Evolutionary conservation across 2,888 invertebrate genomes (phyloP).

Genomic region (Toxonevra muliebris): DNA sequence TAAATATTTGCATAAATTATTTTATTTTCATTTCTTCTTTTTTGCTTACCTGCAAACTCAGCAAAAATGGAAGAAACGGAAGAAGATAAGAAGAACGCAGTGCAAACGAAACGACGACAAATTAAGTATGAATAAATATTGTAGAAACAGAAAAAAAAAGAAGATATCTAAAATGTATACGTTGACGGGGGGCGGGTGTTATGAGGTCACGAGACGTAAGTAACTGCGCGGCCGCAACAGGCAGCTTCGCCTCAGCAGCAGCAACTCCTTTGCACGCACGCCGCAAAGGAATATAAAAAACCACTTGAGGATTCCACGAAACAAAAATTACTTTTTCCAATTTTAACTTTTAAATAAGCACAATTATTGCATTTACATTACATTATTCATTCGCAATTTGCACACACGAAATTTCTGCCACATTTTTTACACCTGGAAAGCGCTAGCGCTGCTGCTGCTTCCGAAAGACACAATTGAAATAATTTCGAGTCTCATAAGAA

Average conservation of each 20-base stretch:
- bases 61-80: slow-evolving; percentile 16
- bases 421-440: too few species aligned
- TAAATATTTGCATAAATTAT: slow-evolving; percentile 26
- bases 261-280: slow-evolving; percentile 15
- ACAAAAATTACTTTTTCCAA: background rate
- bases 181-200: slow-evolving; percentile 19
- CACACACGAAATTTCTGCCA: too few species aligned
- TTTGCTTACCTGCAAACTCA: slow-evolving; percentile 24
- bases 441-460: too few species aligned
- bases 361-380: too few species aligned
- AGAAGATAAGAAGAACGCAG: slow-evolving; percentile 14
- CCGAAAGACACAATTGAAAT: too few species aligned
- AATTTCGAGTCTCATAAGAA: too few species aligned
- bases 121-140: background rate
- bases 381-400: too few species aligned
- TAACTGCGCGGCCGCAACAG: background rate
- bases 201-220: slow-evolving; percentile 31
- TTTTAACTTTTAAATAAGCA: too few species aligned
- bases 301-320: slow-evolving; percentile 34
- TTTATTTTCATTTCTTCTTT: background rate
- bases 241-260: background rate
- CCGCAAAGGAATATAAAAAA: slow-evolving; percentile 12
- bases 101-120: slow-evolving; percentile 8
- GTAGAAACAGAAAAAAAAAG: slow-evolving; percentile 9
- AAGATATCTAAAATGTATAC: slow-evolving; percentile 11